Conservation (phyloP, 37 sponge, comb jelly and placozoan genomes). For the Mnemiopsis leidyi region DNA sequence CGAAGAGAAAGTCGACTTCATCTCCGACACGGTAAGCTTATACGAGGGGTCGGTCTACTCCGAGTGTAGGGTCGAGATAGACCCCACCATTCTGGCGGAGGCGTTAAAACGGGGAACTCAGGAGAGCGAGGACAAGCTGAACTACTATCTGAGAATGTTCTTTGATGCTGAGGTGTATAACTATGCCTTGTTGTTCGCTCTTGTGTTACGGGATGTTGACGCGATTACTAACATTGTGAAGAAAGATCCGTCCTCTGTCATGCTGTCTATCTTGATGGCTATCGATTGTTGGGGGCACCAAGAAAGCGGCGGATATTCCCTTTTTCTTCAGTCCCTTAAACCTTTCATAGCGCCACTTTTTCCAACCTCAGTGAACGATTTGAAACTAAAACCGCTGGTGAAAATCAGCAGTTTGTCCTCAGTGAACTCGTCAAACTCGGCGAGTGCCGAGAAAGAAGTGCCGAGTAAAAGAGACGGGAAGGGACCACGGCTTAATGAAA, state of each 20-base stretch:
- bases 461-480: background rate
- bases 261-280: constrained; percentile 60
- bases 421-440: constrained; percentile 16
- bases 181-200: constrained; percentile 31
- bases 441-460: background rate
- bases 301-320: constrained; percentile 57
- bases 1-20: constrained; percentile 33
- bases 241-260: constrained; percentile 8
- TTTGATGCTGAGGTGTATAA: constrained; percentile 4
- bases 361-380: constrained; percentile 40
- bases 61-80: constrained; percentile 44
- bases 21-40: constrained; percentile 15
- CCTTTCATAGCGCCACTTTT: constrained; percentile 45
- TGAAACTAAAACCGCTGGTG: background rate
- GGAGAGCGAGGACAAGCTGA: constrained; percentile 10
- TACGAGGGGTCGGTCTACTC: constrained; percentile 58
- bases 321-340: constrained; percentile 59
- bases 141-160: background rate
- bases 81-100: background rate
- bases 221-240: background rate
- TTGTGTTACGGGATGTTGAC: background rate
- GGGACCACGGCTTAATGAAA: background rate
- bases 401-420: constrained; percentile 37
- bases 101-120: constrained; percentile 38
- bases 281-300: constrained; percentile 46